Base-by-base conservation (phyloP, 2,797 vertebrate genomes). In the Neostethus bicornis region DNA sequence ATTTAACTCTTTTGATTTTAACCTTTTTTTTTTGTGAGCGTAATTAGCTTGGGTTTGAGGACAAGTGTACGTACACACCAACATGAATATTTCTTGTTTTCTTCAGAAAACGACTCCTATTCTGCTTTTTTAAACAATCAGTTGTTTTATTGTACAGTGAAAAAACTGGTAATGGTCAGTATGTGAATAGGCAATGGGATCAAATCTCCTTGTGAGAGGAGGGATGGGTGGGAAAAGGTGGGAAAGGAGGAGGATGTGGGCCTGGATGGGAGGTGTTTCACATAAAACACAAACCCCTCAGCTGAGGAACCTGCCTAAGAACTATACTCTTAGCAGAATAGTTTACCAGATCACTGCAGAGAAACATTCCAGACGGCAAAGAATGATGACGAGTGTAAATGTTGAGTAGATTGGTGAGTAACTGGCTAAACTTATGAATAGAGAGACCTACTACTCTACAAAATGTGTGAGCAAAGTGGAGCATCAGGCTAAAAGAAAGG, bases 261-360 rank as follows among this genome's bases (percentile, higher is more conserved):
- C n/a, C 49, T 26, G 47, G 57, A 51, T 61, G 68, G 80, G 80
- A 76, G 80, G 75, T 57, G 65, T 70, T 64, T 63, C 42, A 12
- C 26, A 41, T 73, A 80, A 62, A 82, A 69, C 59, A 56, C 59
- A 51, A 0, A 61, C 57, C 71, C 72, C 74, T 80, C 62, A 74
- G 80, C 76, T 77, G 73, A 59, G 67, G 61, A 71, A 79, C 56
- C 70, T 51, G 47, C 42, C 51, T 37, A 51, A 31, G 19, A 37
- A 42, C 34, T 70, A 34, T 59, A 17, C 55, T 46, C 64, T 70
- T 70, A 66, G 1, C 60, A 45, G 51, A 47, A 2, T 29, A 38
- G 38, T 4, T 5, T 34, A 57, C 11, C 45, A 34, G 5, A 13
- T 29, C 0, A 23, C 21, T 49, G 44, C 35, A 57, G 25, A 21